Evolutionary conservation across 2,797 vertebrate genomes (phyloP), one percentile per base, ranked within the genome.

Genomic region (Sebastes cheni): DNA sequence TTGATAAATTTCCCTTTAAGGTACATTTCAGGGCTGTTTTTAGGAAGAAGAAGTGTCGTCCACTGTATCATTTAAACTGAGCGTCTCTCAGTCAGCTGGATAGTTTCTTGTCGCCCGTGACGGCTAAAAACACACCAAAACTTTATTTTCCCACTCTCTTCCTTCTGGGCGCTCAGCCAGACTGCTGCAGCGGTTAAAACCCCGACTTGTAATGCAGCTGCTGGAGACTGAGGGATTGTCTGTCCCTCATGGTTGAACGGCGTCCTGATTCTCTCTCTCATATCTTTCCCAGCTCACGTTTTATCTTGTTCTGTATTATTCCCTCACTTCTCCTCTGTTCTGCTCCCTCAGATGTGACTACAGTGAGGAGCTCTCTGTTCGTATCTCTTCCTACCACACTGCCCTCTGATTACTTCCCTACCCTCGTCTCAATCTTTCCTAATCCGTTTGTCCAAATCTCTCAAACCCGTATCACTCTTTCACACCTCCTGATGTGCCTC

Each of bases 361-460:
- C 61, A 54, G 23, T 9, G 36, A 39, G 46, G 56, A 67, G 66
- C 52, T 72, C 60, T 61, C 71, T n/a, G 0, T 25, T 70, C 75
- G 36, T 78, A 83, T 86, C 87, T 84, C 67, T 61, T 79, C 46
- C 71, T 1, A 13, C 71, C 39, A 6, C 75, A 11, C 64, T 75
- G 2, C 32, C 64, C 65, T 85, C 83, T 77, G 69, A 81, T 80
- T 77, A 77, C 80, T 55, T 60, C 50, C n/a, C 65, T 55, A 20
- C 23, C 32, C 56, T 72, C 34, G 64, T 72, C 78, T 80, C 64
- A 14, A 36, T 83, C 62, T 79, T 30, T 52, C 58, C 58, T 32
- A 36, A 77, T 82, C 78, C 0, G 3, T 70, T 55, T 42, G 27
- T 62, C 67, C 23, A 50, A 11, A 76, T 61, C 64, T 77, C 72